Conservation (phyloP, 2,888 invertebrate species). For the Lamellibrachia columna region DNA sequence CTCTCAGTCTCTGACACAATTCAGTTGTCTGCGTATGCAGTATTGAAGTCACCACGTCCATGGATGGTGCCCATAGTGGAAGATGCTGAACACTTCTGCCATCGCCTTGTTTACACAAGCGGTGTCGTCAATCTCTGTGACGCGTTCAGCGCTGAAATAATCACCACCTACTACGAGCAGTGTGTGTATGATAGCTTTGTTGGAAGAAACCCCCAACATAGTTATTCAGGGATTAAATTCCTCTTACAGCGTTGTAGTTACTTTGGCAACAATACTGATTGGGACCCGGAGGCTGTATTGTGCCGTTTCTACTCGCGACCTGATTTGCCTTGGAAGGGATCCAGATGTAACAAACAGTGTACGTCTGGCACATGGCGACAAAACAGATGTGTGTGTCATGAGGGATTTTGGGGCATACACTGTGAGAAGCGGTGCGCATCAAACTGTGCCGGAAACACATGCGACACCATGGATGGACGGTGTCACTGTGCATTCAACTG, state of each 20-base stretch:
- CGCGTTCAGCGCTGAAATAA: background rate
- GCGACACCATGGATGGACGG: conserved; percentile 39
- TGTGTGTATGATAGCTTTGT: background rate
- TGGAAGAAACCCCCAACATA: background rate
- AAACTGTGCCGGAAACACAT: conserved; percentile 45
- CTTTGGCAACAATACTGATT: background rate
- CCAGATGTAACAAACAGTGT: background rate
- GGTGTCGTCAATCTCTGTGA: background rate
- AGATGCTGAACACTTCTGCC: background rate
- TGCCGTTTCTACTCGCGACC: background rate
- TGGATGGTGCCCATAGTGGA: background rate
- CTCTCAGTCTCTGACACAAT: background rate
- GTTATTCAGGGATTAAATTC: background rate
- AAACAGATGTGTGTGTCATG: conserved; percentile 41
- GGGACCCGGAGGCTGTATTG: background rate
- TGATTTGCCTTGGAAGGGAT: background rate
- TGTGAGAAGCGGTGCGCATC: conserved; percentile 43
- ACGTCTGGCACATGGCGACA: background rate
- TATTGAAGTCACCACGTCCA: background rate
- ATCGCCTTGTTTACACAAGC: background rate
- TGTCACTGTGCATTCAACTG: conserved; percentile 46
- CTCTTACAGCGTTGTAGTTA: background rate
- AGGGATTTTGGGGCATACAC: conserved; percentile 44
- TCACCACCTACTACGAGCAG: background rate
- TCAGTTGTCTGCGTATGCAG: background rate